Evolutionary conservation across 2,888 invertebrate genomes (phyloP).

Genomic region (Aspidapion aeneum): DNA sequence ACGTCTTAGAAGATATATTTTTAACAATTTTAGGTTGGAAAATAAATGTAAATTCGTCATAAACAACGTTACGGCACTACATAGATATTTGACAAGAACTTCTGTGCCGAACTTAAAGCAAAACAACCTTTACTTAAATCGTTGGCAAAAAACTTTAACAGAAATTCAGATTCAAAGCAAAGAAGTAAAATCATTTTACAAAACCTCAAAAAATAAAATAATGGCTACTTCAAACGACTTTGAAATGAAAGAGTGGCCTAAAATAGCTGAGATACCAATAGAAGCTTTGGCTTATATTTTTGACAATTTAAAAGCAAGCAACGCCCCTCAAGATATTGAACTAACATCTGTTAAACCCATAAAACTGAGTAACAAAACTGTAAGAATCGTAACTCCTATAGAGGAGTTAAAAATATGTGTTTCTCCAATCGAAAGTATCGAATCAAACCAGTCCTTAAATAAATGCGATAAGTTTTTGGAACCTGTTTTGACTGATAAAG

Average conservation of each 20-base stretch:
- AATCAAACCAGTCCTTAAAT: too few relatives aligned
- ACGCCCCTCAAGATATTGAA: constrained; percentile 1
- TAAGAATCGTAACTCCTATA: not conserved
- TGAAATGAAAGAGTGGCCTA: constrained; percentile 12
- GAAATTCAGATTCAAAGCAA: constrained; percentile 7
- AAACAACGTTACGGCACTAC: constrained; percentile 1
- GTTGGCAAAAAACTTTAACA: constrained; percentile 9
- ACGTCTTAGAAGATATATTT: constrained; percentile 5
- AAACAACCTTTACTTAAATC: constrained; percentile 3
- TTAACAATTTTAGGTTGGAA: constrained; percentile 6
- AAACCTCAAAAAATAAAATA: constrained; percentile 11
- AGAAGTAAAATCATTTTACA: constrained; percentile 11
- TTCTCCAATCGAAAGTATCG: too few relatives aligned
- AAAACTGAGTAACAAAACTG: not conserved
- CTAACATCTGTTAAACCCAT: not conserved
- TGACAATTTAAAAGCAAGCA: constrained; percentile 14
- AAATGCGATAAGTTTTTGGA: too few relatives aligned
- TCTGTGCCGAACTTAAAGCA: constrained; percentile 4
- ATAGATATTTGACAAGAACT: not conserved
- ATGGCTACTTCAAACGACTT: constrained; percentile 12
- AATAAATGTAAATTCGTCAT: constrained; percentile 6
- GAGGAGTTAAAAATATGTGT: not conserved
- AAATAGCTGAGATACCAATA: constrained; percentile 13
- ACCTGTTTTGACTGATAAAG: too few relatives aligned
- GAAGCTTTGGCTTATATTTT: constrained; percentile 14